Percentiles rank a stretch among this genome's conserved stretches.
Evolutionary conservation across 1,140 invertebrate genomes (phyloP).

Genomic region (Heliconius hermathena): DNA sequence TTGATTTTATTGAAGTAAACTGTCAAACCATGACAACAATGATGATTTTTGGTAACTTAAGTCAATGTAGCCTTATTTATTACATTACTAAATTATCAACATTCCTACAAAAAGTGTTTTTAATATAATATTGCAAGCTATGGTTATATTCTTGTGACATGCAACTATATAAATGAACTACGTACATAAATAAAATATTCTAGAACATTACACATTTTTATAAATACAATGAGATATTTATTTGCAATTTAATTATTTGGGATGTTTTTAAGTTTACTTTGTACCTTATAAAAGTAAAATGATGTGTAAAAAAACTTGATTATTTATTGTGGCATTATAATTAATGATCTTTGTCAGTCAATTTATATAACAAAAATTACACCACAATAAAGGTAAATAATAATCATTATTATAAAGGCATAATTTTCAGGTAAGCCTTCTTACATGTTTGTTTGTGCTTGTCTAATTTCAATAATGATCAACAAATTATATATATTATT

Average conservation of each 20-base stretch:
- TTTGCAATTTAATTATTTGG: not conserved
- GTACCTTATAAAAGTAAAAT: not conserved
- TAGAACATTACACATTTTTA: not conserved
- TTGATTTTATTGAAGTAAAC: not conserved
- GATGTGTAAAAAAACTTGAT: too few species aligned
- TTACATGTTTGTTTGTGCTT: too few species aligned
- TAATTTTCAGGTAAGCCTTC: too few species aligned
- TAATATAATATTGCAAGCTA: not conserved
- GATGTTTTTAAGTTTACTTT: not conserved
- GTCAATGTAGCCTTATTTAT: not conserved
- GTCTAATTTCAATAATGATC: too few species aligned
- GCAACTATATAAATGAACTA: not conserved
- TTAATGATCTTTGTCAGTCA: not conserved
- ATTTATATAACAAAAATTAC: not conserved
- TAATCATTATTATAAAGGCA: not conserved
- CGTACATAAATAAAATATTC: not conserved
- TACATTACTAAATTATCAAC: not conserved
- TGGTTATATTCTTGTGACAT: conserved; percentile 3
- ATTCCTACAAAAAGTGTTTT: conserved; percentile 1
- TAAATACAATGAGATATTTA: not conserved
- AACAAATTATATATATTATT: too few species aligned
- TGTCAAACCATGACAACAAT: not conserved
- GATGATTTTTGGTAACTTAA: not conserved
- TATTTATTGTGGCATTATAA: not conserved
- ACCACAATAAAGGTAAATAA: not conserved